Percentiles rank a stretch among this genome's conserved stretches.
phyloP scores from a whole-genome alignment of 2,113 vertebrate species.

The human region GRCh38 chr2:13468501-13469000 shows the following conservation, averaged over 20 bases:
- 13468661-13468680: background rate
- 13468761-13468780: background rate
- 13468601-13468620: background rate
- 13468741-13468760: background rate
- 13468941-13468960: background rate
- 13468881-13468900: background rate
- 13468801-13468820: background rate
- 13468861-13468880: background rate
- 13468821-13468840: background rate
- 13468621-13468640: background rate
- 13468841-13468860: background rate
- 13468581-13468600: background rate
- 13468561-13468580: background rate
- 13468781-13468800: background rate
- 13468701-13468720: background rate
- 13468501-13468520: background rate
- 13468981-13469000: background rate
- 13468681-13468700: background rate
- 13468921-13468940: background rate
- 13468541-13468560: background rate
- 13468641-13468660: background rate
- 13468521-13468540: background rate
- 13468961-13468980: background rate
- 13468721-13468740: rapidly evolving
- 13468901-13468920: background rate